Percentiles rank a stretch among this genome's conserved stretches.
These are phyloP conservation scores for Caenorhabditis virilis DNA, from an alignment of 2,888 invertebrate species.

Conservation along the genomic window DNA sequence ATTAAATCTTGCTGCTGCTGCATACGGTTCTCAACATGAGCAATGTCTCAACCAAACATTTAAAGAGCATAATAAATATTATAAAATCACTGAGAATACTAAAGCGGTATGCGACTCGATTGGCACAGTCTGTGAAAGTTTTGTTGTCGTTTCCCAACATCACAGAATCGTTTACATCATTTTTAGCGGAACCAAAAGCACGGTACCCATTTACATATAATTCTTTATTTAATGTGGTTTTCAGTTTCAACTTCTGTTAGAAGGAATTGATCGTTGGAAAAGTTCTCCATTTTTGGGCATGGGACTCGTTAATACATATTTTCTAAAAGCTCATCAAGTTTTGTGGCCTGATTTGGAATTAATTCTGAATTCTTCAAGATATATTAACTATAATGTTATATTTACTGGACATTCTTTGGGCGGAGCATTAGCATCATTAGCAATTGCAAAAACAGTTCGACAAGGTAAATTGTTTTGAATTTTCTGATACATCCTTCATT, in stretches of 20 bases:
- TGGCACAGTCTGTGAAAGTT: conserved; percentile 1
- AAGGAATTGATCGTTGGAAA: conserved; percentile 1
- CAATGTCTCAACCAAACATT: not conserved
- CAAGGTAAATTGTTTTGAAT: no score
- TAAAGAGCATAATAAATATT: not conserved
- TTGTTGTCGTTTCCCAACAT: not conserved
- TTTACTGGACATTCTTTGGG: conserved; percentile 4
- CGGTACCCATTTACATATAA: not conserved
- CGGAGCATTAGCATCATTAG: conserved; percentile 4
- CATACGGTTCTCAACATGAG: not conserved
- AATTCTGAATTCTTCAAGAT: not conserved
- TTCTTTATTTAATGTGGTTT: not conserved
- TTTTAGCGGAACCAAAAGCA: not conserved
- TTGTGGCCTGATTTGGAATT: not conserved
- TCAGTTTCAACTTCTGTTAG: not conserved
- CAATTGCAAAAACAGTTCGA: not conserved
- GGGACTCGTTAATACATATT: not conserved
- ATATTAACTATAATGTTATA: not conserved
- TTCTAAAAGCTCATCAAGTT: not conserved
- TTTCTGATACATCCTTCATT: no score
- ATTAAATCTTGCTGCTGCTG: not conserved
- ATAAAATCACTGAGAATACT: not conserved
- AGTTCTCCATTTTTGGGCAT: not conserved
- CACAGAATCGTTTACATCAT: not conserved
- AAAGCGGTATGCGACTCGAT: not conserved